These are phyloP conservation scores for Heterochromis multidens DNA, from an alignment of 2,113 vertebrate species.

Conservation along the genomic window DNA sequence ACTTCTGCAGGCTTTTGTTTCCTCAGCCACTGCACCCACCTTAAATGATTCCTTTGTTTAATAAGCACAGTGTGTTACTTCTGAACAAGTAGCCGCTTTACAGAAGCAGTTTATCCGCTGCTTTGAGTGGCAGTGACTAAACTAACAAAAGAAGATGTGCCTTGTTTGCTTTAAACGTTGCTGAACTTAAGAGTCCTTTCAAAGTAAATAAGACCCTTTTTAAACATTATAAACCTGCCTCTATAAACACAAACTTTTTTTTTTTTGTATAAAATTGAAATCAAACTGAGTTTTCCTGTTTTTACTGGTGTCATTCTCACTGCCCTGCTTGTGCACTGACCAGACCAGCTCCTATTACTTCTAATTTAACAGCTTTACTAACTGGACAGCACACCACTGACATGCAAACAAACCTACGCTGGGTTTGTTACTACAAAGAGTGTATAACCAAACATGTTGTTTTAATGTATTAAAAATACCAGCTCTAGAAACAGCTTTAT, in stretches of 20 bases:
- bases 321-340: background rate
- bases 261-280: background rate
- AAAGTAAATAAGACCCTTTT: background rate
- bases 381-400: background rate
- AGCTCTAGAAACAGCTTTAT: conserved; percentile 28
- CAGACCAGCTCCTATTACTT: background rate
- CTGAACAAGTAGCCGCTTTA: background rate
- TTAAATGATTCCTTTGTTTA: background rate
- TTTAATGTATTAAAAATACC: background rate
- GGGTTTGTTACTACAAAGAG: background rate
- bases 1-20: background rate
- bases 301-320: background rate
- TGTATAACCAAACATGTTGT: background rate
- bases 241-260: background rate
- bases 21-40: background rate
- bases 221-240: background rate
- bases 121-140: background rate
- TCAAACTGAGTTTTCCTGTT: background rate
- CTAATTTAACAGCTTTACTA: background rate
- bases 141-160: background rate
- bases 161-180: background rate
- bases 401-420: background rate
- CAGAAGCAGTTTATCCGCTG: background rate
- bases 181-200: background rate
- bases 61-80: background rate